Percentiles rank a stretch among this genome's conserved stretches.
Evolutionary conservation across 1,140 invertebrate species (phyloP).

Genomic region (Drosophila sproati): DNA sequence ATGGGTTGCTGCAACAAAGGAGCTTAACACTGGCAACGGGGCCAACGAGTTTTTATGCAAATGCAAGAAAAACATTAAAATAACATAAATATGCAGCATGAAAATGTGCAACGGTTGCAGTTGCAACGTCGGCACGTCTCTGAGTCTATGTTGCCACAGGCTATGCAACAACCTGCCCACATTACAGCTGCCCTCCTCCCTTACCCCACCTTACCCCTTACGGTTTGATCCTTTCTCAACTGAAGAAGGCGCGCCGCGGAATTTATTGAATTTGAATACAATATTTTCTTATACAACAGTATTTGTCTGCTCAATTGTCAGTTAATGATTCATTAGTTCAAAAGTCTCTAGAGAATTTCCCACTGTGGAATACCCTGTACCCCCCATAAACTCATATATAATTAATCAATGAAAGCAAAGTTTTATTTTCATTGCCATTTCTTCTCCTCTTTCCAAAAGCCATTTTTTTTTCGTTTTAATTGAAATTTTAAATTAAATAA

Average conservation of each 20-base stretch:
- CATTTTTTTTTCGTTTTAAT: no score
- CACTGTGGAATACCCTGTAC: no score
- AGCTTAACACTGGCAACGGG: slow-evolving; percentile 17
- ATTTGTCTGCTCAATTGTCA: neutral
- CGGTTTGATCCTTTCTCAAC: slow-evolving; percentile 28
- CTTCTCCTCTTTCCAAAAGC: no score
- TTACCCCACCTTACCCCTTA: neutral
- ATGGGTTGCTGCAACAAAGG: slow-evolving; percentile 13
- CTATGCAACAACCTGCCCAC: slow-evolving; percentile 36
- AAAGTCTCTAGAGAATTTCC: no score
- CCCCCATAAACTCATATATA: no score
- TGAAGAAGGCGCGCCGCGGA: slow-evolving; percentile 15
- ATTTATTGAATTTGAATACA: slow-evolving; percentile 31
- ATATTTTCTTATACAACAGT: neutral
- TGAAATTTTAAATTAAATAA: no score
- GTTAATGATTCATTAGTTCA: no score
- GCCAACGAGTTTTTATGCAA: slow-evolving; percentile 54
- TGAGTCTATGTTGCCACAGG: slow-evolving; percentile 10
- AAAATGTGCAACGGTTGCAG: slow-evolving; percentile 52
- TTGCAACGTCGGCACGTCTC: slow-evolving; percentile 9
- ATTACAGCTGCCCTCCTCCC: neutral
- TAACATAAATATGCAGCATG: slow-evolving; percentile 51
- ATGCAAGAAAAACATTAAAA: slow-evolving; percentile 48
- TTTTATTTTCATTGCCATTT: no score
- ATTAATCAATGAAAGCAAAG: no score